A percentile compares a stretch with the other conserved stretches of the same genome.
Evolutionary conservation across 1,140 invertebrate genomes (phyloP).

Genomic region (Drosophila baimaii): DNA sequence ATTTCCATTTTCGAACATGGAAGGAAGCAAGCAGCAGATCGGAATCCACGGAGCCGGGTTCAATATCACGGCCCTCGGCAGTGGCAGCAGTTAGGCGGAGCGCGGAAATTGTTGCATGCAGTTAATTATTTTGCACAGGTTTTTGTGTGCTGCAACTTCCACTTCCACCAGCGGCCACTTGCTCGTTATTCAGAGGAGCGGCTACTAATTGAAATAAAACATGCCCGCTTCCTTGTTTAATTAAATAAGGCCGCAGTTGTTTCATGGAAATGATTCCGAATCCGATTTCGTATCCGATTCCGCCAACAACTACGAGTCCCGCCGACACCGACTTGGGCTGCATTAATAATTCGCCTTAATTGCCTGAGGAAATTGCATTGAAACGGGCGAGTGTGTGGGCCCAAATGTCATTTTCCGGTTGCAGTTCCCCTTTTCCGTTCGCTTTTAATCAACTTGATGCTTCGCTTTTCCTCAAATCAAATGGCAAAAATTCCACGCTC

Average conservation of each 20-base stretch:
- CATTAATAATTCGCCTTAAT: conserved; percentile 41
- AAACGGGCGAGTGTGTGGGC: conserved; percentile 4
- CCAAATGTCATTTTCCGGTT: conserved; percentile 14
- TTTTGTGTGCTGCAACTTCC: conserved; percentile 56
- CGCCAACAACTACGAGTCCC: not conserved
- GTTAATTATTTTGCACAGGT: conserved; percentile 81
- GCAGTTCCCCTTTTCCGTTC: not conserved
- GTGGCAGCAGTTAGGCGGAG: conserved; percentile 67
- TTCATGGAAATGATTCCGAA: conserved; percentile 10
- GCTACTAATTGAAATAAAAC: conserved; percentile 78
- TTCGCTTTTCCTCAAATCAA: conserved; percentile 30
- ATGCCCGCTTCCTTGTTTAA: conserved; percentile 54
- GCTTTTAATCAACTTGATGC: conserved; percentile 38
- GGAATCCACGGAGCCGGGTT: conserved; percentile 25
- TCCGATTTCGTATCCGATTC: not conserved
- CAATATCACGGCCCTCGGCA: conserved; percentile 49
- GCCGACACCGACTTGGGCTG: conserved; percentile 16
- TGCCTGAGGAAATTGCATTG: conserved; percentile 37
- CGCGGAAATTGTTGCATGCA: conserved; percentile 80
- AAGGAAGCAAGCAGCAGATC: conserved; percentile 7
- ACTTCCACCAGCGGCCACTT: conserved; percentile 26
- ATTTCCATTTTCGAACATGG: conserved; percentile 71
- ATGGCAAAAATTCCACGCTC: conserved; percentile 18
- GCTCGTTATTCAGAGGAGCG: conserved; percentile 10
- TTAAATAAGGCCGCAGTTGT: conserved; percentile 67